Evolutionary conservation across 2,888 invertebrate species (phyloP).

Genomic region (Leptopterna dolabrata): DNA sequence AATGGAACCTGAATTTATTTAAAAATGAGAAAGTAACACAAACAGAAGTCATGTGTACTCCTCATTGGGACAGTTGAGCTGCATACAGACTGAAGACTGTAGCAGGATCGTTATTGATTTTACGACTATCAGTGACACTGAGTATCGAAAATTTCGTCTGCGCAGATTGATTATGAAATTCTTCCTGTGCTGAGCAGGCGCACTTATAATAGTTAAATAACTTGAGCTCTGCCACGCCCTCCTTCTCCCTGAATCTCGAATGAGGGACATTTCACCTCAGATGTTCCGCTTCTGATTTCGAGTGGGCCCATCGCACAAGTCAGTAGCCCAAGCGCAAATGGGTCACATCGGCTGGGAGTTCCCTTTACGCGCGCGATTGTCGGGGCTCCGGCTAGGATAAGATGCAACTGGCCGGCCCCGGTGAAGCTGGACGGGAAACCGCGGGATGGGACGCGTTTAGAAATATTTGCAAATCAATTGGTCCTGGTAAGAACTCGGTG

Average conservation of each 20-base stretch:
- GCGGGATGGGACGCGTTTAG: not conserved
- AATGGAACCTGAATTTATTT: no score
- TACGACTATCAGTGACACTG: no score
- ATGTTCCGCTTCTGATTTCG: slow-evolving; percentile 7
- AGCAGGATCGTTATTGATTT: no score
- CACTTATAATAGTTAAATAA: not conserved
- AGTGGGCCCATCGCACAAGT: not conserved
- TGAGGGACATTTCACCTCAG: not conserved
- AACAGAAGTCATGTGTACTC: no score
- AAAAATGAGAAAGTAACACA: no score
- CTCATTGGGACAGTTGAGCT: no score
- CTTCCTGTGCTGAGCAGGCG: not conserved
- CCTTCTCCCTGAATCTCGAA: not conserved
- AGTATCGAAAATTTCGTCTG: not conserved
- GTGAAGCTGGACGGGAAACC: not conserved
- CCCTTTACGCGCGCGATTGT: not conserved
- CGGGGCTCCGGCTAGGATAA: not conserved
- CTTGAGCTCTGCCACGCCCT: not conserved
- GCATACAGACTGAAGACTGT: no score
- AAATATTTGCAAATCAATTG: not conserved
- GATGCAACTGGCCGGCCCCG: not conserved
- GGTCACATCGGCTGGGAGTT: not conserved
- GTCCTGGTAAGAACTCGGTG: not conserved
- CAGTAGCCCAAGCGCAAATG: not conserved
- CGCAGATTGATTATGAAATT: not conserved